phyloP scores from a whole-genome alignment of 2,888 invertebrate species.

The Parapristionchus giblindavisi region DNA sequence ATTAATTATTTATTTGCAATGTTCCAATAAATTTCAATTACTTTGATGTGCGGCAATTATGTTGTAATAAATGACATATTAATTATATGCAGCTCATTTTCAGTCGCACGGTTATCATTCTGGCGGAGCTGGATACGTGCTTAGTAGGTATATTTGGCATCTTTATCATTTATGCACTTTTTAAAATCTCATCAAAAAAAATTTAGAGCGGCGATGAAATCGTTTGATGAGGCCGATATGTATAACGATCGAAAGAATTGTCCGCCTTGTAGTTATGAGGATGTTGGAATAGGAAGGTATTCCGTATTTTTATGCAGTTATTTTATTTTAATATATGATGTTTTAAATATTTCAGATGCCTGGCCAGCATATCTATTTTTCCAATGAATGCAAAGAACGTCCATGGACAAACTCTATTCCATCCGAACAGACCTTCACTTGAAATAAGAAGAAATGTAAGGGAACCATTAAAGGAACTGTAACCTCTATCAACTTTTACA shows the following conservation, averaged over 20 bases:
- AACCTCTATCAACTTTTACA: no score
- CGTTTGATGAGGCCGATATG: background rate
- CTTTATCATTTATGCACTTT: no score
- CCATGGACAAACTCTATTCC: conserved; percentile 4
- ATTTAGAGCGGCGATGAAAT: conserved; percentile 6
- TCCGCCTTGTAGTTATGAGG: conserved; percentile 11
- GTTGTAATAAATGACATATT: no score
- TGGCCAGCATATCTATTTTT: background rate
- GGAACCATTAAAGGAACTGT: no score
- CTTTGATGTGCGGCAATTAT: no score
- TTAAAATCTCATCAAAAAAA: background rate
- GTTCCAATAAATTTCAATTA: background rate
- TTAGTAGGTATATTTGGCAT: conserved; percentile 10
- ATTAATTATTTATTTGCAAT: no score
- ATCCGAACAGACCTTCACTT: background rate
- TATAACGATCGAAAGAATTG: conserved; percentile 14
- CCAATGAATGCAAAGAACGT: background rate
- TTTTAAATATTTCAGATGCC: background rate
- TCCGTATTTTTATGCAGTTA: background rate
- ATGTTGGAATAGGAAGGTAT: conserved; percentile 18
- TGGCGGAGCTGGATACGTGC: conserved; percentile 2
- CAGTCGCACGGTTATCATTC: conserved; percentile 12
- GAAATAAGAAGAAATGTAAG: background rate
- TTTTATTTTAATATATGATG: background rate
- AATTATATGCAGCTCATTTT: no score